These are phyloP conservation scores for Heliocidaris erythrogramma DNA, from an alignment of 35 echinoderm and acorn worm species.

Conservation along the genomic window DNA sequence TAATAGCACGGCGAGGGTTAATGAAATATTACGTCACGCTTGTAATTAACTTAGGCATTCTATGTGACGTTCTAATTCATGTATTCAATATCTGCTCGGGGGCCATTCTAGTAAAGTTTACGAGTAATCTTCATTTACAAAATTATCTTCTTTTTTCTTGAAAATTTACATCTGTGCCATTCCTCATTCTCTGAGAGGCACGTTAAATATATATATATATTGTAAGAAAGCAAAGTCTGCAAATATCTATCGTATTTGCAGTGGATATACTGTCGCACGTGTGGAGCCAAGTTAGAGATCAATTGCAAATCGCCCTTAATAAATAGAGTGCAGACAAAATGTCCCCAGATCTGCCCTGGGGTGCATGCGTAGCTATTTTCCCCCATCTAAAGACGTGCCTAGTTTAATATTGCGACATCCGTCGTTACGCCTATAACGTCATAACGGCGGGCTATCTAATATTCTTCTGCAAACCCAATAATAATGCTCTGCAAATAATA, in stretches of 20 bases:
- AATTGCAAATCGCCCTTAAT: not conserved
- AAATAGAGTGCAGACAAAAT: conserved; percentile 18
- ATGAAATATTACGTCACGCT: too few relatives aligned
- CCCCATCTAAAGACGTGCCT: not conserved
- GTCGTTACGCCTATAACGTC: not conserved
- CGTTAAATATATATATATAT: not conserved
- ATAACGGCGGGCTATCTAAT: not conserved
- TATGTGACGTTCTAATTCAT: too few relatives aligned
- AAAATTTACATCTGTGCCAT: too few relatives aligned
- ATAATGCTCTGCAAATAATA: not conserved
- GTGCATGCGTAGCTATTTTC: not conserved
- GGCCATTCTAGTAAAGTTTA: too few relatives aligned
- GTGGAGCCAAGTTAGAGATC: not conserved
- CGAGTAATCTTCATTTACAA: too few relatives aligned
- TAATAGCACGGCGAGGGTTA: too few relatives aligned
- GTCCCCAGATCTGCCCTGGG: not conserved
- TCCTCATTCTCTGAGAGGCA: too few relatives aligned
- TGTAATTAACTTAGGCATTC: too few relatives aligned
- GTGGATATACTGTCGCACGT: not conserved
- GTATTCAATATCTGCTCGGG: too few relatives aligned
- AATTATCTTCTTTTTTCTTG: too few relatives aligned
- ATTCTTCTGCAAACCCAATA: not conserved
- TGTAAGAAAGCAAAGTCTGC: not conserved
- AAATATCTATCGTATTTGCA: not conserved
- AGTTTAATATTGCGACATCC: not conserved